Evolutionary conservation across 2,113 vertebrate genomes (phyloP).

Genomic region (Protobothrops mucrosquamatus): DNA sequence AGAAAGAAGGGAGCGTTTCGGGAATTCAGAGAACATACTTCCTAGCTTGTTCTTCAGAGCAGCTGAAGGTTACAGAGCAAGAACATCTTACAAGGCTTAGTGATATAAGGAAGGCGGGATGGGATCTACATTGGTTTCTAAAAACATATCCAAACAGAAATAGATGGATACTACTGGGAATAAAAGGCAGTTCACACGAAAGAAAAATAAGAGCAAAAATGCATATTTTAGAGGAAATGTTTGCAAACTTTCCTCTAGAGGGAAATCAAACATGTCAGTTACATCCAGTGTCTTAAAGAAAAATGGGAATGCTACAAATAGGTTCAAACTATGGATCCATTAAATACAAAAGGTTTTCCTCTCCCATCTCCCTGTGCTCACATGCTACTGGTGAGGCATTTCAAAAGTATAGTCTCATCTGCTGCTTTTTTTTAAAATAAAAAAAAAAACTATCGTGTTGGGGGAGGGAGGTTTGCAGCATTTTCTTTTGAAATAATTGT

Average conservation of each 20-base stretch:
- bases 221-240: slow-evolving; percentile 38
- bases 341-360: neutral
- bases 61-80: slow-evolving; percentile 66
- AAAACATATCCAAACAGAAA: slow-evolving; percentile 57
- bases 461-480: neutral
- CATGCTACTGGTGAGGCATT: neutral
- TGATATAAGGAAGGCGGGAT: slow-evolving; percentile 57
- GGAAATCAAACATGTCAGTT: slow-evolving; percentile 35
- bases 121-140: slow-evolving; percentile 55
- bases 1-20: slow-evolving; percentile 26
- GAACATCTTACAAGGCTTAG: slow-evolving; percentile 61
- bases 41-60: slow-evolving; percentile 41
- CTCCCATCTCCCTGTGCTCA: neutral
- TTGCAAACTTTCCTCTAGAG: slow-evolving; percentile 43
- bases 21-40: slow-evolving; percentile 27
- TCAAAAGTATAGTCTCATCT: neutral
- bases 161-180: slow-evolving; percentile 60
- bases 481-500: neutral
- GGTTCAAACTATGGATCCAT: neutral
- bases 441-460: neutral
- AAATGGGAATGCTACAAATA: slow-evolving; percentile 10
- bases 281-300: neutral
- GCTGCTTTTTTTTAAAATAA: neutral
- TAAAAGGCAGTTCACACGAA: slow-evolving; percentile 49
- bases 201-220: slow-evolving; percentile 27